Base-by-base conservation (phyloP, 2,113 vertebrate genomes). In the Sterna hirundo region DNA sequence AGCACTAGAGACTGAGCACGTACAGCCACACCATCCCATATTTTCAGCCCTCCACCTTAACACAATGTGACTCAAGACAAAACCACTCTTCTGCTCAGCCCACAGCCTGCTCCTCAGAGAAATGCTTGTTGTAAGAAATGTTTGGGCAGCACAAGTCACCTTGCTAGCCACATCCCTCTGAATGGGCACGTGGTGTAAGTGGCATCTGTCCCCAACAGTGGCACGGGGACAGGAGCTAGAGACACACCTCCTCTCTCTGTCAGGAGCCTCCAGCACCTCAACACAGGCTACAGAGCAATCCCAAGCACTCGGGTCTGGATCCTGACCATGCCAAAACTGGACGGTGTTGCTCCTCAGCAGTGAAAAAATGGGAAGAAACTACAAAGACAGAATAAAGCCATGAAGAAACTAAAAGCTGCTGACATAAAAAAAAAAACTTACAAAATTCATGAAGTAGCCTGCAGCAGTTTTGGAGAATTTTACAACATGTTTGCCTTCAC, bases 181-280 rank as follows among this genome's bases (percentile, higher is more conserved):
- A 68, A 65, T 1, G 6, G n/a, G 10, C 40, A 66, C 2, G 0
- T 4, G 40, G 19, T 15, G 29, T n/a, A 60, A 62, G 47, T 7
- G 49, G n/a, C 54, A 69, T 9, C 49, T 47, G 42, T 51, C 49
- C n/a, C 23, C 3, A 4, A 11, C 2, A 2, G 29, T 49, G 75
- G 55, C 27, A 30, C 0, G 13, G 27, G 19, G 10, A 85, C 47
- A 64, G 75, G 17, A 64, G 42, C n/a, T 42, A 38, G 32, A 78
- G 21, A 76, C 18, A 58, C 15, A 32, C 9, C 36, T 84, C 34
- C 15, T 60, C 27, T 23, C 9, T 61, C 22, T 58, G 29, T 69
- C 49, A 47, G 44, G 36, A 88, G 54, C n/a, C 42, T 69, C 44
- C 44, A 77, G 60, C 34, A 77, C 19, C 8, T 60, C 44, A 7